A percentile compares a stretch with the other conserved stretches of the same genome.
These are phyloP conservation scores for Athripsodes cinereus DNA, from an alignment of 2,888 invertebrate genomes.

Conservation along the genomic window DNA sequence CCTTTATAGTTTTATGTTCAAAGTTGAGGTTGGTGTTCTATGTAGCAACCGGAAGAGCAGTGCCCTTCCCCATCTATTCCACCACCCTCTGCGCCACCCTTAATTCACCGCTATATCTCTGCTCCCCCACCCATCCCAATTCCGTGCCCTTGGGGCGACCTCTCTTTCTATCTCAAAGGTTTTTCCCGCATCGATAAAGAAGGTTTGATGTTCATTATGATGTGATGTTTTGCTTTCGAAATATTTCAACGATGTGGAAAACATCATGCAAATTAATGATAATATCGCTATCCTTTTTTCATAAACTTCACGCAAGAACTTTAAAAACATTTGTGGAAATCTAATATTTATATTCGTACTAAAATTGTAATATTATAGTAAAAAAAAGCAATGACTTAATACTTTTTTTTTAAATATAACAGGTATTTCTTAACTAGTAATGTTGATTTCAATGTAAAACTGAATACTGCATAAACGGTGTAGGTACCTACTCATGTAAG, in stretches of 20 bases:
- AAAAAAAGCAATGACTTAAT: too few species aligned
- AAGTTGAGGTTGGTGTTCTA: constrained; percentile 1
- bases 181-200: constrained; percentile 10
- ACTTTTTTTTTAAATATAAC: too few species aligned
- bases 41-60: constrained; percentile 6
- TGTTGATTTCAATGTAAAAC: too few species aligned
- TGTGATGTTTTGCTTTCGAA: constrained; percentile 6
- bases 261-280: constrained; percentile 1
- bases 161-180: constrained; percentile 8
- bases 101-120: not conserved
- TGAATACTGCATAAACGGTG: too few species aligned
- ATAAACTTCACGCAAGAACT: not conserved
- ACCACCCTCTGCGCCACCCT: not conserved
- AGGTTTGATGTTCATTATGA: constrained; percentile 2
- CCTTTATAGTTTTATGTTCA: constrained; percentile 6
- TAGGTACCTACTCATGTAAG: too few species aligned
- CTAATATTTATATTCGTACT: too few species aligned
- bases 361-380: too few species aligned
- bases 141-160: constrained; percentile 18
- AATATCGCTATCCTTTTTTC: not conserved
- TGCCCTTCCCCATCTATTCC: not conserved
- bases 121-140: constrained; percentile 4
- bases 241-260: not conserved
- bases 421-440: too few species aligned
- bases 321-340: too few species aligned